Evolutionary conservation across 2,888 invertebrate species (phyloP).

Genomic region (Alitta virens): DNA sequence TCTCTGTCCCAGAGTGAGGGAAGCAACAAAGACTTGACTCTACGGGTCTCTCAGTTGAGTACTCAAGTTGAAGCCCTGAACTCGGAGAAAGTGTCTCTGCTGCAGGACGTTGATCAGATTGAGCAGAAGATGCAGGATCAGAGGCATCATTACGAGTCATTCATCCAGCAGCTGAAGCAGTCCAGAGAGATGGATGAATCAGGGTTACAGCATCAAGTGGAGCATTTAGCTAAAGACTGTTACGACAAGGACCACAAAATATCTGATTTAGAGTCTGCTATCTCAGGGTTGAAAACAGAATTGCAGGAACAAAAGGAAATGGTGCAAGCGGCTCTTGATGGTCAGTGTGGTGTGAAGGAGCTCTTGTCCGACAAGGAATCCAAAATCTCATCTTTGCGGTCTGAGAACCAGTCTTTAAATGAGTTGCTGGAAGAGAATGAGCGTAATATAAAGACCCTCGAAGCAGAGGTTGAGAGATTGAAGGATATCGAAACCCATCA

Average conservation of each 20-base stretch:
- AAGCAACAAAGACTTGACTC: not conserved
- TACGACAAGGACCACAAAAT: constrained; percentile 32
- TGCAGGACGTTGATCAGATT: constrained; percentile 19
- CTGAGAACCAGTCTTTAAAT: constrained; percentile 2
- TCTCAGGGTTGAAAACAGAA: constrained; percentile 28
- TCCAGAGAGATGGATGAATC: constrained; percentile 30
- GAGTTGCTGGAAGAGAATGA: constrained; percentile 28
- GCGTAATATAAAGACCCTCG: constrained; percentile 19
- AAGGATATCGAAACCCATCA: not conserved
- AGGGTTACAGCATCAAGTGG: constrained; percentile 32
- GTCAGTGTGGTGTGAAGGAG: constrained; percentile 24
- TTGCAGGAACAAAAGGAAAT: constrained; percentile 30
- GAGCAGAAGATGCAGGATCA: constrained; percentile 27
- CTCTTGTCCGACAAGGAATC: constrained; percentile 18
- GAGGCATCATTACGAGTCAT: constrained; percentile 35
- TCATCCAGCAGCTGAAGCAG: constrained; percentile 33
- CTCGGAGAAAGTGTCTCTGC: constrained; percentile 1
- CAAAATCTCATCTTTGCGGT: constrained; percentile 7
- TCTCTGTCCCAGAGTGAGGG: not conserved
- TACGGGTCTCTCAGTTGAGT: not conserved
- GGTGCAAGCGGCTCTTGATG: constrained; percentile 30
- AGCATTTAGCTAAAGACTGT: constrained; percentile 28
- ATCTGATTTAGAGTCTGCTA: constrained; percentile 29
- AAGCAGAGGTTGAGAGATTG: constrained; percentile 14
- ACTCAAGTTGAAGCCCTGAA: constrained; percentile 3